Base-by-base conservation (phyloP, 2,113 vertebrate species). In the Callopanchax toddi region DNA sequence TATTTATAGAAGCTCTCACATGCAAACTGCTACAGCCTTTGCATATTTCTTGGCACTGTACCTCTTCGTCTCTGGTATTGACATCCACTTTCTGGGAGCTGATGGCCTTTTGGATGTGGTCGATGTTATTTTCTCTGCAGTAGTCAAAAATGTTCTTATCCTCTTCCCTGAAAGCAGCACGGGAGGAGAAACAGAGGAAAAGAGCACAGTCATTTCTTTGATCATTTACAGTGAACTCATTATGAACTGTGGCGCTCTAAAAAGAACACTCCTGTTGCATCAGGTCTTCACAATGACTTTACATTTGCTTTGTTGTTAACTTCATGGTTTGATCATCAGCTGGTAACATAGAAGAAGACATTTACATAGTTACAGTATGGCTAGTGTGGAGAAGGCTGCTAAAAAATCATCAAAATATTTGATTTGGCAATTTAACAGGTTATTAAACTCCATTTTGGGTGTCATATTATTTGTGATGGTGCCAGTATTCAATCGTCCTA, bases 121-220 rank as follows among this genome's bases (percentile, higher is more conserved):
- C 93, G 56, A 98, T 94, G 92, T 98, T 96, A 90, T 98, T 99
- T 91, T 99, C 97, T 92, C 96, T 93, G 92, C 97, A 99, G 91
- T 96, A 97, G 89, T 98, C 96, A 88, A 98, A 98, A 83, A 98
- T 96, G 82, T 98, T 95, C 87, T 96, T 98, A 89, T 98, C 97
- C 89, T 99, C 97, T 90, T 98, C 97, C 90, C 96, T 98, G 89
- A 53, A 86, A 69, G 88, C 7, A 51, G 51, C 2, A 49, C 10
- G 71, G 22, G 49, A 44, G 58, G 4, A 62, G 20, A 78, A n/a
- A 51, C 3, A 55, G 0, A 51, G 40, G 6, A 7, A 34, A 5
- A 3, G 4, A 40, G 18, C 20, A 40, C 5, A 5, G 49, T 53
- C 6, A 48, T 63, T 49, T 22, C 15, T 22, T n/a, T 16, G 8